These are phyloP conservation scores for Grapholita molesta DNA, from an alignment of 1,140 invertebrate species.

Conservation along the genomic window DNA sequence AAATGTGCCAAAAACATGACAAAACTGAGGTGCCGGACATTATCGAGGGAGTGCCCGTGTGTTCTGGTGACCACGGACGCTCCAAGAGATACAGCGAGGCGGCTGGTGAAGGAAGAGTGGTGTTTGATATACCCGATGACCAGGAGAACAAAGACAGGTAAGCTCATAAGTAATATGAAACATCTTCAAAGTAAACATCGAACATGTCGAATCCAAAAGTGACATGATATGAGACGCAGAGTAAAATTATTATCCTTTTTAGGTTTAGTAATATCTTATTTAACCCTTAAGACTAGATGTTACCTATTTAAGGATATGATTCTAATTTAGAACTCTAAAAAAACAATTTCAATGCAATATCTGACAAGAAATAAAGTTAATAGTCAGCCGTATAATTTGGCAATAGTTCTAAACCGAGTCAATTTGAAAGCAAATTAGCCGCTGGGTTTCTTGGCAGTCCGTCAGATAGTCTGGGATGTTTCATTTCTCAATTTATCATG, in stretches of 20 bases:
- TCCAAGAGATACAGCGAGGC: constrained; percentile 34
- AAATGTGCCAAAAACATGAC: constrained; percentile 64
- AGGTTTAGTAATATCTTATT: too few species aligned
- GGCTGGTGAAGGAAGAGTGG: constrained; percentile 39
- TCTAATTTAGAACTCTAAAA: too few species aligned
- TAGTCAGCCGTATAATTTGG: neutral
- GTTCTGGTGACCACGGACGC: constrained; percentile 53
- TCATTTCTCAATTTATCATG: neutral
- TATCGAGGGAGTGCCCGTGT: constrained; percentile 75
- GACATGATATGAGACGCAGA: too few species aligned
- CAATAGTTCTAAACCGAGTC: neutral
- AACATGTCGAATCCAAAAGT: too few species aligned
- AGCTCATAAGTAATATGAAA: constrained; percentile 8
- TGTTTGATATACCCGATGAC: constrained; percentile 59
- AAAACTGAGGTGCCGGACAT: constrained; percentile 76
- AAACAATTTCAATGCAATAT: too few species aligned
- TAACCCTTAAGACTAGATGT: too few species aligned
- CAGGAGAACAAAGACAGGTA: constrained; percentile 51
- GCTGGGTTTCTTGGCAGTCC: neutral
- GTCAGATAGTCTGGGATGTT: neutral
- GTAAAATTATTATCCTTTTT: too few species aligned
- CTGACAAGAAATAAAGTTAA: neutral
- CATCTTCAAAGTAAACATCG: too few species aligned
- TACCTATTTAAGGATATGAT: too few species aligned
- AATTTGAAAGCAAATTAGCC: neutral